Conservation (phyloP, 1,140 invertebrate genomes). For the Drosophila eugracilis region DNA sequence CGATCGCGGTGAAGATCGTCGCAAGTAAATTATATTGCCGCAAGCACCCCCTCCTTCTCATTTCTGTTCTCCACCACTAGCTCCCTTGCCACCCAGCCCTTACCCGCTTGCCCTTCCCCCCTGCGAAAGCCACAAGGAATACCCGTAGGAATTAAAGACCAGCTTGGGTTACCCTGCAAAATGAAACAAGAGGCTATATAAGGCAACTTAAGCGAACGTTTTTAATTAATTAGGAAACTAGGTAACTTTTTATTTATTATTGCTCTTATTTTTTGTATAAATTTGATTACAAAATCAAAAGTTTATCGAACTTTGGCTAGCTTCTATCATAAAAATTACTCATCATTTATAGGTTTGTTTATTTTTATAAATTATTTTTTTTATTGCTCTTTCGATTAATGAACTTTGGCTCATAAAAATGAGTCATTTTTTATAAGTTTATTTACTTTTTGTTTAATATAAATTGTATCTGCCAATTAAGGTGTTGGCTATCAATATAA, state of each 20-base stretch:
- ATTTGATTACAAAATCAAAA: background rate
- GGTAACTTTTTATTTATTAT: too few species aligned
- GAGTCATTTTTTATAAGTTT: background rate
- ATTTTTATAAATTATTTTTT: background rate
- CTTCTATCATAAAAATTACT: background rate
- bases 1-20: constrained; percentile 66
- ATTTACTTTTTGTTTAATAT: background rate
- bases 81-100: constrained; percentile 1
- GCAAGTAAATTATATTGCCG: constrained; percentile 70
- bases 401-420: background rate
- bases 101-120: too few species aligned
- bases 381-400: background rate
- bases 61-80: background rate
- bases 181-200: too few species aligned
- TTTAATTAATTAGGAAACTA: too few species aligned
- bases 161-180: constrained; percentile 10
- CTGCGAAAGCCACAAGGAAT: constrained; percentile 48
- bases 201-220: too few species aligned
- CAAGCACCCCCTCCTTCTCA: constrained; percentile 7
- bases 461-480: background rate
- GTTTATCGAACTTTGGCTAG: background rate
- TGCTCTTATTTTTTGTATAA: background rate
- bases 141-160: constrained; percentile 14
- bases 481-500: background rate
- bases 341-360: background rate